phyloP scores from a whole-genome alignment of 2,888 invertebrate genomes.

The Leptinotarsa peninsularis region DNA sequence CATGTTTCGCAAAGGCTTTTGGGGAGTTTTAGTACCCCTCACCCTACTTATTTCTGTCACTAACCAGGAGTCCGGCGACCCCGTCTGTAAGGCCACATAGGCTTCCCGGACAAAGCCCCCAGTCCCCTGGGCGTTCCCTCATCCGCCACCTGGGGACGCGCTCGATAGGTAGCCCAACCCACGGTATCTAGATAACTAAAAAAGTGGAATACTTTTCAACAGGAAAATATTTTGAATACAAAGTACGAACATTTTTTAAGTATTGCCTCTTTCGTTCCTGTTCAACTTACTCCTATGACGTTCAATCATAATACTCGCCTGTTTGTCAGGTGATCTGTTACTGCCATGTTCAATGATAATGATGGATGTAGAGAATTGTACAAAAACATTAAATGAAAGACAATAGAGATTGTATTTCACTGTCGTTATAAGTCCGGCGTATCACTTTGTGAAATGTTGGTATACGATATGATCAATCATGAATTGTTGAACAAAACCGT shows the following conservation, averaged over 20 bases:
- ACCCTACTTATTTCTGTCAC: no score
- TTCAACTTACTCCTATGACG: neutral
- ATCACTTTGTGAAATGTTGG: neutral
- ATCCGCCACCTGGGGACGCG: no score
- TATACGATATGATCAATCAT: neutral
- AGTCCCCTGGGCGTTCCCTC: no score
- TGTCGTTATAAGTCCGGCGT: neutral
- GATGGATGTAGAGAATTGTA: slow-evolving; percentile 1
- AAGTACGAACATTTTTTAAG: neutral
- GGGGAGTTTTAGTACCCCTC: no score
- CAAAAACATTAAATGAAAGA: neutral
- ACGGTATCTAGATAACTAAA: neutral
- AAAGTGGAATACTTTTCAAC: neutral
- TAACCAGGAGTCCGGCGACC: no score
- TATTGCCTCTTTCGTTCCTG: neutral
- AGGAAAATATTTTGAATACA: neutral
- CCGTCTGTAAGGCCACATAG: no score
- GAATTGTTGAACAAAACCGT: neutral
- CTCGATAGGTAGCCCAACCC: no score
- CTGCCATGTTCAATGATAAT: neutral
- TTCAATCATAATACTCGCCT: neutral
- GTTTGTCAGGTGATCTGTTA: slow-evolving; percentile 15
- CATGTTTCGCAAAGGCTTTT: no score
- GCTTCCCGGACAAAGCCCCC: no score
- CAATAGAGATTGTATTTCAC: neutral